Evolutionary conservation across 2,113 vertebrate genomes (phyloP).

Genomic region (Bubo bubo): DNA sequence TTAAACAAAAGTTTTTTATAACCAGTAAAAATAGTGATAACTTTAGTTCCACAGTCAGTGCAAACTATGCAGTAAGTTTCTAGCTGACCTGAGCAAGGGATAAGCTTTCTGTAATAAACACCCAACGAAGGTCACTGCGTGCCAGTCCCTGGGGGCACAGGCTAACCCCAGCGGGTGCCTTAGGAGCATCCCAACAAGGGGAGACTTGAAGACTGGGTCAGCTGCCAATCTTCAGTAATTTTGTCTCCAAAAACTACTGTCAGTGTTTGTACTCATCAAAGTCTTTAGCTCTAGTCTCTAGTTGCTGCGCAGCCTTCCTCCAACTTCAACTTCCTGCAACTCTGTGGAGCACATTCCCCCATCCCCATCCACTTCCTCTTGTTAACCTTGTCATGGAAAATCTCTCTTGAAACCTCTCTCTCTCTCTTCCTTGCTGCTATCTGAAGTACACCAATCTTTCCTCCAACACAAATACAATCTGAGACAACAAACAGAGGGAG

Average conservation of each 20-base stretch:
- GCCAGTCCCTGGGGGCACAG: neutral
- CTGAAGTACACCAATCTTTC: constrained; percentile 12
- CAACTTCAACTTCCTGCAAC: neutral
- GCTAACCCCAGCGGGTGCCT: neutral
- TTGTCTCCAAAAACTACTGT: neutral
- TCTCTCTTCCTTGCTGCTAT: constrained; percentile 32
- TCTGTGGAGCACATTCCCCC: neutral
- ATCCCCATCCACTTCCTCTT: constrained; percentile 22
- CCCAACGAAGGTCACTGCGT: neutral
- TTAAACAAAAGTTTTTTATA: neutral
- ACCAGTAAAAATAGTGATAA: neutral
- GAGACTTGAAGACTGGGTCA: neutral
- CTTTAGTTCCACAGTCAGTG: neutral
- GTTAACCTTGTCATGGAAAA: constrained; percentile 23
- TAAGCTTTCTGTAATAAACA: neutral
- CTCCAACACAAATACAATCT: constrained; percentile 22
- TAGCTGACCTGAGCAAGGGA: neutral
- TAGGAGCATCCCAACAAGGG: neutral
- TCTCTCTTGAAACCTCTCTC: neutral
- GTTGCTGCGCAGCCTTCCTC: neutral
- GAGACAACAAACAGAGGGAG: neutral
- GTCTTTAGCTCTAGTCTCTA: neutral
- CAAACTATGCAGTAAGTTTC: neutral
- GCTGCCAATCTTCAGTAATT: neutral
- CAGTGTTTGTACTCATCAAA: neutral